Conservation (phyloP, 2,113 vertebrate genomes). For the Prionailurus viverrinus region DNA sequence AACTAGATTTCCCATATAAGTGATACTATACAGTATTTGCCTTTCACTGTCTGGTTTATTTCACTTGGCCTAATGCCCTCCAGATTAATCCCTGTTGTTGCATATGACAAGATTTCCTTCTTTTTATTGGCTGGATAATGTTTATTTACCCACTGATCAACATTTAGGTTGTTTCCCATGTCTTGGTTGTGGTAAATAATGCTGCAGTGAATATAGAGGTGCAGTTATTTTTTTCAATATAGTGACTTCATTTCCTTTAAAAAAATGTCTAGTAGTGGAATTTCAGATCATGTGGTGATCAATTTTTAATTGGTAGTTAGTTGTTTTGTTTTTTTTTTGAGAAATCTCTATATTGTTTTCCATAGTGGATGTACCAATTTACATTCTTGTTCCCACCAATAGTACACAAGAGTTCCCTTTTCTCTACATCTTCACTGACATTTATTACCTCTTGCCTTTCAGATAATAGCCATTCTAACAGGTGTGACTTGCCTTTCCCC, state of each 20-base stretch:
- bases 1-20: neutral
- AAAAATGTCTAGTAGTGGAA: neutral
- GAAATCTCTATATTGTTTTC: neutral
- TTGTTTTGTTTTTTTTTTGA: neutral
- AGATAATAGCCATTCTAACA: neutral
- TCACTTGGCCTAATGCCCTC: neutral
- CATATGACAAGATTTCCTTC: neutral
- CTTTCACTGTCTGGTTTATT: neutral
- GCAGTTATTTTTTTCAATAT: neutral
- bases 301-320: neutral
- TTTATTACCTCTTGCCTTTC: neutral
- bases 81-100: neutral
- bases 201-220: neutral
- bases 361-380: neutral
- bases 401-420: neutral
- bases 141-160: neutral
- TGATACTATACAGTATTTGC: neutral
- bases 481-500: neutral
- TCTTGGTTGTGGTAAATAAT: neutral
- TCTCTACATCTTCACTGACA: neutral
- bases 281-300: neutral
- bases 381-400: neutral
- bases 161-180: neutral
- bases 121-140: neutral
- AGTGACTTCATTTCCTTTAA: neutral